These are phyloP conservation scores for Rosalia funebris DNA, from an alignment of 2,888 invertebrate genomes.

Conservation along the genomic window DNA sequence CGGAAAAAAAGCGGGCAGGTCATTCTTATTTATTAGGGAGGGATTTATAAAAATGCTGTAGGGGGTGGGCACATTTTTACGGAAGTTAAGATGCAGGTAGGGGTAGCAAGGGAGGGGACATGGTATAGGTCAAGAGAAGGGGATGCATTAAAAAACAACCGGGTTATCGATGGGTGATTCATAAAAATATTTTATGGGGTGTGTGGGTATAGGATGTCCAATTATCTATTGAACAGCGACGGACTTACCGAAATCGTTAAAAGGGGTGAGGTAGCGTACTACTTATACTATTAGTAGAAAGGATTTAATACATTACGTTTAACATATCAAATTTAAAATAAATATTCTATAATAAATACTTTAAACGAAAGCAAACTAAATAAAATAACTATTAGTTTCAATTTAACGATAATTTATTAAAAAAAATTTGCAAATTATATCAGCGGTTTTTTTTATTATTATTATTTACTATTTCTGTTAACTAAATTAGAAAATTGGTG, in stretches of 20 bases:
- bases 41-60: constrained; percentile 53
- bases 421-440: too few relatives aligned
- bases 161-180: constrained; percentile 42
- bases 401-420: too few relatives aligned
- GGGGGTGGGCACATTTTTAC: constrained; percentile 50
- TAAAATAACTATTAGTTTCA: too few relatives aligned
- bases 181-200: constrained; percentile 34
- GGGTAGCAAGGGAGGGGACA: constrained; percentile 42
- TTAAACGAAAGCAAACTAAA: too few relatives aligned
- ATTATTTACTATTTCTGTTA: too few relatives aligned
- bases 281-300: too few relatives aligned
- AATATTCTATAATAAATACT: too few relatives aligned
- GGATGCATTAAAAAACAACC: constrained; percentile 40
- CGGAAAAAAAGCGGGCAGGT: constrained; percentile 54
- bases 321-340: too few relatives aligned
- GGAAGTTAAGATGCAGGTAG: constrained; percentile 44
- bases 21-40: constrained; percentile 54
- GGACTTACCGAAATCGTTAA: background rate
- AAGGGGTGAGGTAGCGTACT: background rate
- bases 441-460: too few relatives aligned
- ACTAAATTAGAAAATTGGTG: too few relatives aligned
- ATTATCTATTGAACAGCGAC: constrained; percentile 6
- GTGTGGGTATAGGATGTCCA: constrained; percentile 5
- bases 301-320: too few relatives aligned
- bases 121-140: constrained; percentile 38